Base-by-base conservation (phyloP, 2,888 invertebrate genomes). In the Lobophora halterata region DNA sequence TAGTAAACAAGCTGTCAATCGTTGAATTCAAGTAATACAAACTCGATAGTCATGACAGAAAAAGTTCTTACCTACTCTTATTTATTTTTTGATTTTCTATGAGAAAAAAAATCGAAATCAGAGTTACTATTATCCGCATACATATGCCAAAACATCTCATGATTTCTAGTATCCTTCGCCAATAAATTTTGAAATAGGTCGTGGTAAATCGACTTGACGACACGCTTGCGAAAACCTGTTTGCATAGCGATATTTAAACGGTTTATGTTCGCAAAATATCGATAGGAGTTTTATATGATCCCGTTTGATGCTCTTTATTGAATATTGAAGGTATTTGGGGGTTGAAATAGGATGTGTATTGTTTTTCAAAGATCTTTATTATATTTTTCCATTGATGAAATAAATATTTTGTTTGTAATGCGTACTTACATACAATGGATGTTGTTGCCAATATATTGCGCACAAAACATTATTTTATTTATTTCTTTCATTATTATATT, bases 291-390 rank as follows among this genome's bases (percentile, higher is more conserved):
- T 65, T 65, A 64, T 70, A 64, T 69, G 67, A 77, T 76, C 70
- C 61, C 65, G 65, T 79, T 79, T 78, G 76, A 75, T 61, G 61
- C 62, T 65, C 73, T 76, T 78, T 81, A 81, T 83, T 81, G 71
- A 81, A 83, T 82, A 80, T 77, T 65, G 73, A 71, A 77, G 72
- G 75, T 75, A 79, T 80, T 78, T 75, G 69, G 69, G 46, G 70
- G 61, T 61, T 67, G 72, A 75, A 78, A 81, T 77, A 70, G 75
- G 75, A 79, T 80, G 66, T 66, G 66, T 70, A 71, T 79, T 81
- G 79, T 79, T 80, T 72, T 68, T 67, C 61, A 60, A 61, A 61
- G 54, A 61, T 64, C 59, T 73, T 70, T 71, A 70, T 75, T 60
- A 58, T 59, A 67, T 72, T 70, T 42, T 71, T 70, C 70, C 68